These are phyloP conservation scores for Onychomys leucogaster DNA, from an alignment of 2,797 vertebrate genomes.

Conservation along the genomic window DNA sequence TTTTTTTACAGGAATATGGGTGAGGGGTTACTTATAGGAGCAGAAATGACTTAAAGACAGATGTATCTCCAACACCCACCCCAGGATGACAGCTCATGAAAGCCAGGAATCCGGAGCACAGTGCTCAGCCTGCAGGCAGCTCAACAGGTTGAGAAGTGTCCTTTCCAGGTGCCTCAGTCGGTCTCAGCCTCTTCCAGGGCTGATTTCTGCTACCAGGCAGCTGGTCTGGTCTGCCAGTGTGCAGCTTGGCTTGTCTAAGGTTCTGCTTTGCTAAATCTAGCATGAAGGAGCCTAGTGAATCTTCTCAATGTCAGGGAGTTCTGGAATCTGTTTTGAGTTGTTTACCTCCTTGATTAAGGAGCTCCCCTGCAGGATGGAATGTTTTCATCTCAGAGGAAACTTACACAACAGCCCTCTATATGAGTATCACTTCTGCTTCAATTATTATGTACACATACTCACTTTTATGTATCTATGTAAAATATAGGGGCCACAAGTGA, in stretches of 20 bases:
- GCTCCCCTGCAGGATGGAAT: not conserved
- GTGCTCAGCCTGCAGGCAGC: too few relatives aligned
- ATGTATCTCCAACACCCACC: not conserved
- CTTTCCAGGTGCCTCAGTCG: not conserved
- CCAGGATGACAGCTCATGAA: not conserved
- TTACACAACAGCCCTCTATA: too few relatives aligned
- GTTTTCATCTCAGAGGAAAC: not conserved
- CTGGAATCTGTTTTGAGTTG: not conserved
- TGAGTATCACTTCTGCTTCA: not conserved
- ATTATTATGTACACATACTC: not conserved
- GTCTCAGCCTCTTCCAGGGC: not conserved
- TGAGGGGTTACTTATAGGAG: not conserved
- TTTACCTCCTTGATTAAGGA: not conserved
- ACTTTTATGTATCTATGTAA: not conserved
- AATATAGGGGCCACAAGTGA: not conserved
- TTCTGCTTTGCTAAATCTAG: not conserved
- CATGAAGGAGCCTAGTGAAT: not conserved
- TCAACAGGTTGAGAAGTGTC: not conserved
- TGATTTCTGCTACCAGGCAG: not conserved
- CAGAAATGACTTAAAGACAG: not conserved
- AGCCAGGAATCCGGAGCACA: not conserved
- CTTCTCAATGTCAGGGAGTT: not conserved
- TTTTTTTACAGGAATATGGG: too few relatives aligned
- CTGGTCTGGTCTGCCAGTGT: not conserved
- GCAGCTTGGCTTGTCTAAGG: not conserved